phyloP scores from a whole-genome alignment of 1,140 invertebrate genomes.

The Drosophila guanche region DNA sequence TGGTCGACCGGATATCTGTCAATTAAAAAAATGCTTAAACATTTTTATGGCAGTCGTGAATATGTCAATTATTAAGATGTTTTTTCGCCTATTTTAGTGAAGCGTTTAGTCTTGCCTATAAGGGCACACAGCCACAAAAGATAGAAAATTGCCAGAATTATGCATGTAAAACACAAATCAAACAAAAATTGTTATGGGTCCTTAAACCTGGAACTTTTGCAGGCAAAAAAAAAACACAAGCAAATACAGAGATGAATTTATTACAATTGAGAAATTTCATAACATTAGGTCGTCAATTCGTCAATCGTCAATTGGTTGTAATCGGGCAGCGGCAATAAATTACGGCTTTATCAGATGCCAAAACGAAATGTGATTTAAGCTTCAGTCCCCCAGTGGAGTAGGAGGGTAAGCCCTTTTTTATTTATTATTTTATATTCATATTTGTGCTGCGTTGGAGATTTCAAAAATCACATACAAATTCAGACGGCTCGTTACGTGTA shows the following conservation, averaged over 20 bases:
- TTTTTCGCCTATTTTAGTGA: conserved; percentile 44
- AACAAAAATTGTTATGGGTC: conserved; percentile 55
- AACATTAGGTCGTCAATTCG: too few relatives aligned
- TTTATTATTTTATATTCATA: conserved; percentile 77
- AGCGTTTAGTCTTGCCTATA: conserved; percentile 35
- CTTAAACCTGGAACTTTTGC: conserved; percentile 66
- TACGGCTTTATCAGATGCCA: conserved; percentile 68
- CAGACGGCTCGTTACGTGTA: conserved; percentile 65
- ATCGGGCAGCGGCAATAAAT: conserved; percentile 65
- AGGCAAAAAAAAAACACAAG: conserved; percentile 15
- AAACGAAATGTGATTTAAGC: conserved; percentile 68
- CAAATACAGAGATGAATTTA: conserved; percentile 9
- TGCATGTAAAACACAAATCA: conserved; percentile 15
- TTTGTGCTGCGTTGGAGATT: conserved; percentile 41
- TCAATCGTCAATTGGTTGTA: conserved; percentile 77
- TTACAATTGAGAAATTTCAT: conserved; percentile 50
- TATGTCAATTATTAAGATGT: conserved; percentile 41
- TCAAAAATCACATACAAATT: conserved; percentile 69
- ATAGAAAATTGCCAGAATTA: conserved; percentile 27
- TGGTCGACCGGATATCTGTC: conserved; percentile 55
- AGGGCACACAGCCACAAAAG: conserved; percentile 44
- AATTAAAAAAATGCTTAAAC: conserved; percentile 65
- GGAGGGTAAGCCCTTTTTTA: conserved; percentile 37
- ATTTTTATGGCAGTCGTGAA: conserved; percentile 58
- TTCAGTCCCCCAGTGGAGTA: conserved; percentile 22